phyloP scores from a whole-genome alignment of 2,888 invertebrate genomes.

The Eurytoma adleriae region DNA sequence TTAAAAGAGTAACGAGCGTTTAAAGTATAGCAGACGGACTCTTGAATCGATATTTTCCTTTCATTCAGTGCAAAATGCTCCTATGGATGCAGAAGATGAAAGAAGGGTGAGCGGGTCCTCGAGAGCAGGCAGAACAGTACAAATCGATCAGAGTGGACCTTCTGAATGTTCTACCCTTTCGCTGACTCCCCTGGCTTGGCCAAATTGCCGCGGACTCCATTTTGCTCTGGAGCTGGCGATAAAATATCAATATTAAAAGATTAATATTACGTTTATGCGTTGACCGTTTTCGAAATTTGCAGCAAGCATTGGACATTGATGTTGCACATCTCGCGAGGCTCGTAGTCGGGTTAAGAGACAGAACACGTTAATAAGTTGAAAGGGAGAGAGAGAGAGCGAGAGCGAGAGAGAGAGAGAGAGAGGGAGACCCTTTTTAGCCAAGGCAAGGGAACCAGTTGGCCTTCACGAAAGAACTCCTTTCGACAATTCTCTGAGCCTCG shows the following conservation, averaged over 20 bases:
- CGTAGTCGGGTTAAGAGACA: conserved; percentile 1
- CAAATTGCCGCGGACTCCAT: conserved; percentile 4
- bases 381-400: neutral
- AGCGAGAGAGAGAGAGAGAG: neutral
- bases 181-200: no score
- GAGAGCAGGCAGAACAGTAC: conserved; percentile 19
- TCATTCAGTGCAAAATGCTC: conserved; percentile 3
- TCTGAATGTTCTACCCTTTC: neutral
- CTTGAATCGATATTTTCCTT: conserved; percentile 34
- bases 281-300: no score
- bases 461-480: conserved; percentile 44
- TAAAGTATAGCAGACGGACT: neutral
- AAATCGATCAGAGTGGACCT: conserved; percentile 33
- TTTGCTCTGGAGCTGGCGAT: neutral
- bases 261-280: no score
- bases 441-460: conserved; percentile 41
- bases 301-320: no score
- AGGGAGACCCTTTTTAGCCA: conserved; percentile 36
- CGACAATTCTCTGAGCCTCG: conserved; percentile 32
- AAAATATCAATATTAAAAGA: no score
- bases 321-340: no score
- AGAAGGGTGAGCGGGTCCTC: conserved; percentile 16
- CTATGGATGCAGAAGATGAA: neutral
- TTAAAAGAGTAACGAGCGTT: neutral
- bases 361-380: conserved; percentile 17